These are phyloP conservation scores for Seira sanloemensis DNA, from an alignment of 2,888 invertebrate genomes.

Conservation along the genomic window DNA sequence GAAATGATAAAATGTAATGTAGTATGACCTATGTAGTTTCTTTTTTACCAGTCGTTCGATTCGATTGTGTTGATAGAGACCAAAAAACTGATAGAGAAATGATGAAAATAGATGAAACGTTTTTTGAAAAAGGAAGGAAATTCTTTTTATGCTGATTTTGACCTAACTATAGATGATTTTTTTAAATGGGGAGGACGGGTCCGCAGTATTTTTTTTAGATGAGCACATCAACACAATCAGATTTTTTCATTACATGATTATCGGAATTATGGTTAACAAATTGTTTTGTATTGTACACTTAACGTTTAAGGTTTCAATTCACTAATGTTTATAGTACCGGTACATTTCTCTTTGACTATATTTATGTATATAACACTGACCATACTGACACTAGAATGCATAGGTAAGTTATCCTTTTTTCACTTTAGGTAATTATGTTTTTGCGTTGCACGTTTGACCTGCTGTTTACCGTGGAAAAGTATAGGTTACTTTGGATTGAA, in stretches of 20 bases:
- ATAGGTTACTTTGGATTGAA: too few relatives aligned
- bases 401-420: background rate
- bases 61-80: background rate
- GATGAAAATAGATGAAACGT: background rate
- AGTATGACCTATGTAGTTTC: too few relatives aligned
- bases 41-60: background rate
- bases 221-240: slow-evolving; percentile 51
- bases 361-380: background rate
- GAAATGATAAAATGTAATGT: too few relatives aligned
- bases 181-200: slow-evolving; percentile 55
- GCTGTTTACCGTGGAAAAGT: background rate
- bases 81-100: background rate
- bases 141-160: background rate
- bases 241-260: background rate
- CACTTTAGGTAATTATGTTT: background rate
- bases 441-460: background rate
- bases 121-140: background rate
- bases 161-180: background rate
- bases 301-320: background rate
- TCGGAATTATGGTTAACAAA: background rate
- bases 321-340: background rate
- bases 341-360: background rate
- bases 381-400: background rate
- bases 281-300: too few relatives aligned
- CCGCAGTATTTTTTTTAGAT: slow-evolving; percentile 48